Evolutionary conservation across 1,140 invertebrate species (phyloP).

Genomic region (Lepidurus apus): DNA sequence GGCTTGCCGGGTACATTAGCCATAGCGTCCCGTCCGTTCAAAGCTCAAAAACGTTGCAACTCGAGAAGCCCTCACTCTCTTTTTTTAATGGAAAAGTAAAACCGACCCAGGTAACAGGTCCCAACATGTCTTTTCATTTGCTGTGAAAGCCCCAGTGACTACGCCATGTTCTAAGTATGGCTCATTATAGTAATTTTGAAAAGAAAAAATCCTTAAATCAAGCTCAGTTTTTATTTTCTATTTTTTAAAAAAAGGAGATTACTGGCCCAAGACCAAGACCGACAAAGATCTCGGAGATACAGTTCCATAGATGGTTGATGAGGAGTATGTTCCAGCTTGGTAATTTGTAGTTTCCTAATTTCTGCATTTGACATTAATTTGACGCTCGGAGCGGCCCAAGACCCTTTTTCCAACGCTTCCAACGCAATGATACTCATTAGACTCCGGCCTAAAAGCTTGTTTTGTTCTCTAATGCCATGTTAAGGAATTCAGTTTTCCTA

Average conservation of each 20-base stretch:
- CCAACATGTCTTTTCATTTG: no score
- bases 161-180: neutral
- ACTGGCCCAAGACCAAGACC: no score
- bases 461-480: neutral
- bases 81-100: neutral
- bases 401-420: neutral
- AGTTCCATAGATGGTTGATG: neutral
- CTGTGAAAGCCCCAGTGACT: neutral
- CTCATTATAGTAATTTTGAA: no score
- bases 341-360: no score
- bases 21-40: neutral
- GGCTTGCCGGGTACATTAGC: neutral
- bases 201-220: no score
- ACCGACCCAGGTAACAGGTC: neutral
- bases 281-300: neutral
- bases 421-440: conserved; percentile 12
- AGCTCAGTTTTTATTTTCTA: no score
- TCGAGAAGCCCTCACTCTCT: neutral
- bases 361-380: neutral
- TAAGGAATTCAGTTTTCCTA: neutral
- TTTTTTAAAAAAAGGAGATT: no score
- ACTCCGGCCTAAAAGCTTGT: neutral
- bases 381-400: neutral
- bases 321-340: no score
- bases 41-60: neutral